Conservation (phyloP, 2,113 vertebrate species). For the Pelmatolapia mariae region DNA sequence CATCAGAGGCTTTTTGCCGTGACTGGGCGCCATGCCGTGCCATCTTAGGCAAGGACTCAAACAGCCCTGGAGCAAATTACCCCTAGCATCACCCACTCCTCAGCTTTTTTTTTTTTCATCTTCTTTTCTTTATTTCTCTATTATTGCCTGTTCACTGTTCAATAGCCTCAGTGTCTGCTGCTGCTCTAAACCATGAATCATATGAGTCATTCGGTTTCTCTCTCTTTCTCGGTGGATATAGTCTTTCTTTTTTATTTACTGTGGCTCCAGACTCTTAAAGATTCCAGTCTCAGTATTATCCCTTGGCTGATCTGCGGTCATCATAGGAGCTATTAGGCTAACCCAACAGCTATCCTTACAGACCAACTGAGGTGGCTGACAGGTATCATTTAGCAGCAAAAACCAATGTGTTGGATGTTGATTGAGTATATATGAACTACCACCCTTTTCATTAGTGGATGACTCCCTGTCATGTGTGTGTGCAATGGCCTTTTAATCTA, state of each 20-base stretch:
- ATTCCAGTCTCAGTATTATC: neutral
- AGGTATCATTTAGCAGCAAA: neutral
- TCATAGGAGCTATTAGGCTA: neutral
- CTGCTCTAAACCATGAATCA: slow-evolving; percentile 25
- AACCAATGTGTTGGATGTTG: slow-evolving; percentile 5
- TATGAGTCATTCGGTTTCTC: slow-evolving; percentile 21
- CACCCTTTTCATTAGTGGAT: neutral
- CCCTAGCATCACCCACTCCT: neutral
- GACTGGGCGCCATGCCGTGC: slow-evolving; percentile 20
- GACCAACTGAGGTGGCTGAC: neutral
- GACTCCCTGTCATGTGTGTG: neutral
- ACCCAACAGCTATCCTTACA: neutral
- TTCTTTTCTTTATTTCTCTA: slow-evolving; percentile 10
- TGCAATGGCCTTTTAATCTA: neutral
- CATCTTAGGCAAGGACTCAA: slow-evolving; percentile 36
- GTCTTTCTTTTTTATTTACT: slow-evolving; percentile 2
- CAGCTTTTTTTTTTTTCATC: neutral
- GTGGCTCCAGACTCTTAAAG: neutral
- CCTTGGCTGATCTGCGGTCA: neutral
- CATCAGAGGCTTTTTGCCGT: slow-evolving; percentile 38
- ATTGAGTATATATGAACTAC: neutral
- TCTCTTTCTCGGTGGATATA: neutral
- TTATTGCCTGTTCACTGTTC: slow-evolving; percentile 19
- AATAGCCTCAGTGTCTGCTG: slow-evolving; percentile 19
- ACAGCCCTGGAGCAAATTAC: slow-evolving; percentile 18